Base-by-base conservation (phyloP, 2,797 vertebrate species). In the Podarcis lilfordi region DNA sequence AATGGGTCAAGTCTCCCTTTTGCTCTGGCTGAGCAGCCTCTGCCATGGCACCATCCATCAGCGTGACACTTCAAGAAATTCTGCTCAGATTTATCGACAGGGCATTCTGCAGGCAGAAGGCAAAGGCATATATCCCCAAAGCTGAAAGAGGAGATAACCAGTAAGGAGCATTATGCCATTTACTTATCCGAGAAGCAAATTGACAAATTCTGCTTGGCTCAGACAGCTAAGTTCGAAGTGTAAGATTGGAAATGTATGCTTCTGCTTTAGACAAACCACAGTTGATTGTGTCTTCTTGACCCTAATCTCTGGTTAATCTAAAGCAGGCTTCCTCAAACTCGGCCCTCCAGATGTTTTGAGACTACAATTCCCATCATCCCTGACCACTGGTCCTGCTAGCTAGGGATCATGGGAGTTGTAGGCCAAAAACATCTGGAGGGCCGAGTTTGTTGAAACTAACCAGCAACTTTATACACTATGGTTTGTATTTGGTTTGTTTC, bases 341-440 rank as follows among this genome's bases (percentile, higher is more conserved):
- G 50, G 50, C 50, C 50, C 13, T 55, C 50, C 50, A 55, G 50
- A 55, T 55, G 3, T 55, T 55, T 55, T 55, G 50, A 55, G 50
- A 55, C 50, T 55, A 55, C 50, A 55, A 4, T 55, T 55, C 50
- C 50, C 13, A 55, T 55, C 50, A 55, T 55, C 50, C 50, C 50
- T 55, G 50, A 55, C 96, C 98, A 98, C 96, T 98, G 98, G 85
- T 97, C 95, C 93, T 99, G 92, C 75, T 98, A 96, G 82, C 97
- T 55, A 55, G 50, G 50, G 13, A 55, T 55, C 13, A 15, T 55
- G 50, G 50, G 50, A 55, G 50, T 55, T 55, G 13, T 55, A 55
- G 50, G 50, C 50, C 50, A 4, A 55, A 55, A 55, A 55, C 50
- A 55, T 55, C 50, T 55, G 50, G 50, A 55, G 13, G 50, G 13